Conservation (phyloP, 2,888 invertebrate species). For the Lumbricus terrestris region DNA sequence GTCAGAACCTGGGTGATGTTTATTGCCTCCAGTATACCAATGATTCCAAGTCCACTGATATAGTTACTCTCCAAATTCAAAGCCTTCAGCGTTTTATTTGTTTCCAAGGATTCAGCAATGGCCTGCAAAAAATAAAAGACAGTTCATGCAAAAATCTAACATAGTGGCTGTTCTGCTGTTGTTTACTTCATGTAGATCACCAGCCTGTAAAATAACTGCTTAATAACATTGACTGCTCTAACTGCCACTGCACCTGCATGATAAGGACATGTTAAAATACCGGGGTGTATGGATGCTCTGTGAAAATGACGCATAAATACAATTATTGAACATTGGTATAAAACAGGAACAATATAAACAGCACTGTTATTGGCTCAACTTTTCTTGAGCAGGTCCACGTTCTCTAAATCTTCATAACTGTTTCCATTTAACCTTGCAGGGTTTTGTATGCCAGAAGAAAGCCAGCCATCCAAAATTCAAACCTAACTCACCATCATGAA, state of each 20-base stretch:
- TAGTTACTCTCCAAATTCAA: slow-evolving; percentile 93
- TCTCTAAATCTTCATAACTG: neutral
- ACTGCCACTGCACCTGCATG: neutral
- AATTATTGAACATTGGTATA: neutral
- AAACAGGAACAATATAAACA: neutral
- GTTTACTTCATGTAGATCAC: neutral
- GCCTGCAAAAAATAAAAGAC: slow-evolving; percentile 41
- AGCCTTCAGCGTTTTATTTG: slow-evolving; percentile 60
- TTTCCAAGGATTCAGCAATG: slow-evolving; percentile 66
- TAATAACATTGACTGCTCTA: neutral
- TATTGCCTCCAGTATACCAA: slow-evolving; percentile 80
- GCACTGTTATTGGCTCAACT: neutral
- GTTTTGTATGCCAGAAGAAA: neutral
- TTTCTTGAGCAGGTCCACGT: neutral
- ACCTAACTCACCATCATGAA: neutral
- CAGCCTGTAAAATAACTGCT: neutral
- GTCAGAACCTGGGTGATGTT: slow-evolving; percentile 82
- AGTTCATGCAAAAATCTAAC: neutral
- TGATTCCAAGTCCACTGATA: slow-evolving; percentile 83
- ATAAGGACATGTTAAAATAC: neutral
- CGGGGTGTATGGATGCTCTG: too few relatives aligned
- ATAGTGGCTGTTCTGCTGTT: neutral
- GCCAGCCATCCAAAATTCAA: neutral
- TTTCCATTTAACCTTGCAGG: neutral
- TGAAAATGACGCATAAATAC: too few relatives aligned